These are phyloP conservation scores for Pollenia amentaria DNA, from an alignment of 2,888 invertebrate species.

Conservation along the genomic window DNA sequence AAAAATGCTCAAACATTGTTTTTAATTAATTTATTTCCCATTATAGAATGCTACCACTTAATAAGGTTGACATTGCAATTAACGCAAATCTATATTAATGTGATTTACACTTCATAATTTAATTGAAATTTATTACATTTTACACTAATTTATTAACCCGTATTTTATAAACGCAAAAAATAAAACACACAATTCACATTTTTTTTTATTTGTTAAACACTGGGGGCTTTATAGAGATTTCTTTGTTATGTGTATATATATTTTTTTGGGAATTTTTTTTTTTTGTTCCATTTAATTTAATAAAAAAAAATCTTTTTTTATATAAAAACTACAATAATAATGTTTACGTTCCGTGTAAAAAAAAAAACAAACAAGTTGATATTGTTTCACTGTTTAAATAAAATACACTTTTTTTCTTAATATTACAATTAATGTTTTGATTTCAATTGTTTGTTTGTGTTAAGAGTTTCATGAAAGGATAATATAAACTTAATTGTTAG, in stretches of 20 bases:
- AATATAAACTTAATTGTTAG: conserved; percentile 23
- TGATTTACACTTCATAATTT: background rate
- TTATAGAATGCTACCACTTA: background rate
- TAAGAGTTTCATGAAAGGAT: conserved; percentile 42
- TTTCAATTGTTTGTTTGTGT: conserved; percentile 43
- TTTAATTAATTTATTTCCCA: background rate
- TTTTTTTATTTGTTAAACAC: conserved; percentile 66
- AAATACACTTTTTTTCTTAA: conserved; percentile 51
- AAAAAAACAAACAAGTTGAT: conserved; percentile 40
- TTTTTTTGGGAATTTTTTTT: background rate
- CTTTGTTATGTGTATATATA: conserved; percentile 37
- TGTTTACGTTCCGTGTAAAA: conserved; percentile 62
- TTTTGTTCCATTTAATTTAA: conserved; percentile 54
- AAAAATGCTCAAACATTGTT: background rate
- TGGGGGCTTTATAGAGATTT: conserved; percentile 63
- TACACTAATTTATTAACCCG: background rate
- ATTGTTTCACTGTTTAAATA: conserved; percentile 62
- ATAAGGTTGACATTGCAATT: background rate
- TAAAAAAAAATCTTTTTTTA: conserved; percentile 42
- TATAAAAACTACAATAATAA: conserved; percentile 69
- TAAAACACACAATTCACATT: conserved; percentile 36
- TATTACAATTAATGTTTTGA: conserved; percentile 57
- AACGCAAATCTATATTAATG: background rate
- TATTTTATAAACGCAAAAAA: background rate
- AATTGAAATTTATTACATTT: background rate